Evolutionary conservation across 2,888 invertebrate genomes (phyloP), one percentile per base, ranked within the genome.

Genomic region (Neria commutata): DNA sequence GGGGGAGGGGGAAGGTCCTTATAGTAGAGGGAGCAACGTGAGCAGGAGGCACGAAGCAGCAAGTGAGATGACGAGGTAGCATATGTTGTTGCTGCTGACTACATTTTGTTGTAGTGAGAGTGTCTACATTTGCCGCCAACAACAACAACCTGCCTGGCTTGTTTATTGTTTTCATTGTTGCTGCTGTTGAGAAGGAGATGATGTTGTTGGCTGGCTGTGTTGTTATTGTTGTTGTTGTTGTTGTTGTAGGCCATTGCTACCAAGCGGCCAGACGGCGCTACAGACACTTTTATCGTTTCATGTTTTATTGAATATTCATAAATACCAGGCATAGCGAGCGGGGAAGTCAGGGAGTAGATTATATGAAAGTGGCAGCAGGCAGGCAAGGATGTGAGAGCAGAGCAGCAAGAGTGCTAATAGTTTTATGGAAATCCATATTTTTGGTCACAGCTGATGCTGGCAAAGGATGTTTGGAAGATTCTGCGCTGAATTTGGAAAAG

Each of bases 301-400:
- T 71, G 66, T 67, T 71, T 71, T 76, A 74, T 76, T 76, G 75
- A 77, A 76, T 76, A 77, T 76, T 76, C 78, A 76, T 76, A 77
- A 77, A 73, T 67, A 69, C 70, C 52, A 25, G 33, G 47, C 55
- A 37, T 23, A 47, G 40, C 3, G 14, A 17, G n/a, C n/a, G n/a
- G n/a, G n/a, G n/a, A n/a, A n/a, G n/a, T n/a, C n/a, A n/a, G n/a
- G n/a, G n/a, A n/a, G n/a, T n/a, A n/a, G n/a, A n/a, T n/a, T n/a
- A n/a, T n/a, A n/a, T n/a, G n/a, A n/a, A n/a, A 37, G n/a, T 53
- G 52, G 33, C 11, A 16, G 17, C 29, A 23, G 48, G 46, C 26
- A n/a, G 48, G 25, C 51, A 55, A n/a, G n/a, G n/a, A n/a, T n/a
- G n/a, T n/a, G n/a, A n/a, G n/a, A n/a, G n/a, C 47, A 45, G 49